Evolutionary conservation across 2,113 vertebrate species (phyloP), one percentile per base, ranked within the genome.

Genomic region (Tor tambroides): DNA sequence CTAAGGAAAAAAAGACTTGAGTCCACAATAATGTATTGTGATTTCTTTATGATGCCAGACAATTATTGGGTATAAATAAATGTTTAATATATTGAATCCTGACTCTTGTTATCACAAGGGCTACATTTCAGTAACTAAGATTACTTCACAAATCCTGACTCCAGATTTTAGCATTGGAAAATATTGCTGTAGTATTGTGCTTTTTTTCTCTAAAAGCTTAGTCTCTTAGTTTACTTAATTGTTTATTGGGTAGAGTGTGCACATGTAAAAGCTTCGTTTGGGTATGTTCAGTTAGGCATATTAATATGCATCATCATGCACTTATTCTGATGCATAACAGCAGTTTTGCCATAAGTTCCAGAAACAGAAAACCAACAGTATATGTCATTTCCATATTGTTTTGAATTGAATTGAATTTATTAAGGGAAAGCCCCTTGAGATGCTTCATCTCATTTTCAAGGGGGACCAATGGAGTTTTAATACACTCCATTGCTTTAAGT

Each of bases 251-350:
- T 54, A 56, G 30, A 23, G 51, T 59, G 30, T 30, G 17, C 8
- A 59, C 19, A 87, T 65, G 85, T 7, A 32, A 80, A 56, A 19
- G 77, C 41, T 76, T 80, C 90, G 83, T 85, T 88, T 89, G 91
- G 88, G 86, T 85, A 87, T 91, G 92, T 92, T 89, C 88, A 90
- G 83, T 87, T 87, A 91, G 87, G 91, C 90, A 88, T 87, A 87
- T 65, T 78, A 86, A 88, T 71, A 92, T 90, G 92, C 91, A 91
- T 92, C 80, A 87, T 43, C 85, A 19, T 46, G 85, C 90, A 88
- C 88, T 54, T 83, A 90, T 89, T 84, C 87, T 87, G 91, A 91
- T 86, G 90, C 89, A 89, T 85, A 26, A 41, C 11, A 26, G 23
- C 41, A 76, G 23, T 76, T 46, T 49, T 46, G n/a, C 35, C 32